phyloP scores from a whole-genome alignment of 2,113 vertebrate genomes.

The Corvus moneduloides region DNA sequence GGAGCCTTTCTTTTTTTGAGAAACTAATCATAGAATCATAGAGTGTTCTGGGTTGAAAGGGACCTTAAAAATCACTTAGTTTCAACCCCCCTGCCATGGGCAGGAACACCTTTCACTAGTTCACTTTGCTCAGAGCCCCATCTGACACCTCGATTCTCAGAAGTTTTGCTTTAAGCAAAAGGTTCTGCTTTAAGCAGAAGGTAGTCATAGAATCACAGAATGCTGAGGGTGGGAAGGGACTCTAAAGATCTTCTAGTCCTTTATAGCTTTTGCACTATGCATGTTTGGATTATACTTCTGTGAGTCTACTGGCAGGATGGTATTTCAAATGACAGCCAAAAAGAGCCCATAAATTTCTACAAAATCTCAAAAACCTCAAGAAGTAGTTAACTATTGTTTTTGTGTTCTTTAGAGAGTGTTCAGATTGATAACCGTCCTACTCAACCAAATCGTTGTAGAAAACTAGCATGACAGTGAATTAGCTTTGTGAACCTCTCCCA shows the following conservation, averaged over 20 bases:
- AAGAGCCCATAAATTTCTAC: background rate
- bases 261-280: background rate
- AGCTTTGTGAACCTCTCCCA: background rate
- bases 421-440: background rate
- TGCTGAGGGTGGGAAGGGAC: background rate
- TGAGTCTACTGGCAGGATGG: background rate
- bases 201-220: background rate
- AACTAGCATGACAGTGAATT: background rate
- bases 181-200: background rate
- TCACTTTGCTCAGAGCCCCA: rapidly evolving
- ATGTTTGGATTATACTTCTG: background rate
- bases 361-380: background rate
- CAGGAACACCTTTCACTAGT: background rate
- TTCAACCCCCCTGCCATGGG: background rate
- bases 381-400: background rate
- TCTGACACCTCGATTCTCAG: rapidly evolving
- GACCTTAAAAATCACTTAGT: background rate
- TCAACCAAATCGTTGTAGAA: background rate
- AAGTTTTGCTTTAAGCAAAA: background rate
- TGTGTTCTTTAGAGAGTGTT: background rate
- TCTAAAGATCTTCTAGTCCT: background rate
- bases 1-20: rapidly evolving
- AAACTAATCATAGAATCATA: background rate
- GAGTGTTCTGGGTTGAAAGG: background rate
- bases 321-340: background rate